These are phyloP conservation scores for Chionoecetes opilio DNA, from an alignment of 1,140 invertebrate genomes.

Conservation along the genomic window DNA sequence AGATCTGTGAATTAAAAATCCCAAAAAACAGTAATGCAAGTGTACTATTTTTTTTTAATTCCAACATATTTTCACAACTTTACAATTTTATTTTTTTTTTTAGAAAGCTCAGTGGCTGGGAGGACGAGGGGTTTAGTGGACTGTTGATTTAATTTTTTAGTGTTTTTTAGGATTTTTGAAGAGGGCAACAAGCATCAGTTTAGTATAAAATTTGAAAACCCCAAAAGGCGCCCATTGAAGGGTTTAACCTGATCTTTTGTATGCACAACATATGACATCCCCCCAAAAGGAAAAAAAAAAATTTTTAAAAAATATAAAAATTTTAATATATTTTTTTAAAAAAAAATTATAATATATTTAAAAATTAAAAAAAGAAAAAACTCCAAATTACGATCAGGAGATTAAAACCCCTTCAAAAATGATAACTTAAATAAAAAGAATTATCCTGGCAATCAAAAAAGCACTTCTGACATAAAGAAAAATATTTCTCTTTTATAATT, in stretches of 20 bases:
- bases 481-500: too few species aligned
- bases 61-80: background rate
- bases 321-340: too few species aligned
- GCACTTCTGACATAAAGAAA: too few species aligned
- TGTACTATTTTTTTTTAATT: constrained; percentile 49
- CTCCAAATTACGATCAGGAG: too few species aligned
- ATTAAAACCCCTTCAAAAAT: too few species aligned
- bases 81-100: background rate
- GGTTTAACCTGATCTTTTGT: background rate
- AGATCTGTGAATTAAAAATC: background rate
- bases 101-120: background rate
- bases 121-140: constrained; percentile 10
- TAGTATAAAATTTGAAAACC: background rate
- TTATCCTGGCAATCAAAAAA: too few species aligned
- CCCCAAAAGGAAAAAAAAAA: too few species aligned
- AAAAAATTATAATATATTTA: too few species aligned
- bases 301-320: too few species aligned
- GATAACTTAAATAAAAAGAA: too few species aligned
- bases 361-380: too few species aligned
- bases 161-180: background rate
- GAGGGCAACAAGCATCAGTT: background rate
- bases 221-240: background rate
- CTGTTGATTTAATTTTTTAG: constrained; percentile 1
- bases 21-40: constrained; percentile 52
- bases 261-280: background rate